Percentiles rank a stretch among this genome's conserved stretches.
phyloP scores from a whole-genome alignment of 2,797 vertebrate species.

The Chaenodraco wilsoni region DNA sequence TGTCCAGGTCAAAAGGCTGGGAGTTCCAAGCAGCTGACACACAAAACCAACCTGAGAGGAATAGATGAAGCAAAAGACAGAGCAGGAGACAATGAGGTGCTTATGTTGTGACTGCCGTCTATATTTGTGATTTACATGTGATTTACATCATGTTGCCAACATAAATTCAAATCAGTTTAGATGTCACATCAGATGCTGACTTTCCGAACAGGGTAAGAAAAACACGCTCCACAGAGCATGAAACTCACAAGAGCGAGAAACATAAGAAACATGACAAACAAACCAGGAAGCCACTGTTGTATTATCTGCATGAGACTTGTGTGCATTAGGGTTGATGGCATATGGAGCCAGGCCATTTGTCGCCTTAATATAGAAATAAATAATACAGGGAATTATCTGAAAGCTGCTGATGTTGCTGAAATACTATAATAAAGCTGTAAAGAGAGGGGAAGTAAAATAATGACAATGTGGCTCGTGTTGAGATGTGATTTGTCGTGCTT shows the following conservation, averaged over 20 bases:
- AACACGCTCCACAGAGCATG: slow-evolving; percentile 2
- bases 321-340: slow-evolving; percentile 9
- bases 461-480: slow-evolving; percentile 20
- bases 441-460: background rate
- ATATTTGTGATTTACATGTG: slow-evolving; percentile 5
- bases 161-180: background rate
- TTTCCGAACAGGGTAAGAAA: slow-evolving; percentile 21
- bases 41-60: slow-evolving; percentile 92
- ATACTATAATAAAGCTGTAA: background rate
- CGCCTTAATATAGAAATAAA: slow-evolving; percentile 35
- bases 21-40: slow-evolving; percentile 93
- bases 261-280: slow-evolving; percentile 22
- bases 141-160: slow-evolving; percentile 5
- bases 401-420: slow-evolving; percentile 30
- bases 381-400: slow-evolving; percentile 31
- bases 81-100: background rate
- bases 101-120: slow-evolving; percentile 10
- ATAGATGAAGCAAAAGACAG: slow-evolving; percentile 8
- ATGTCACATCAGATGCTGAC: slow-evolving; percentile 26
- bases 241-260: background rate
- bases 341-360: slow-evolving; percentile 7
- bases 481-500: slow-evolving; percentile 33
- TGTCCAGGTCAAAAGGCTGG: slow-evolving; percentile 94
- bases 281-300: slow-evolving; percentile 9
- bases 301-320: slow-evolving; percentile 7